Base-by-base conservation (phyloP, 2,888 invertebrate genomes). In the Neoaliturus tenellus region DNA sequence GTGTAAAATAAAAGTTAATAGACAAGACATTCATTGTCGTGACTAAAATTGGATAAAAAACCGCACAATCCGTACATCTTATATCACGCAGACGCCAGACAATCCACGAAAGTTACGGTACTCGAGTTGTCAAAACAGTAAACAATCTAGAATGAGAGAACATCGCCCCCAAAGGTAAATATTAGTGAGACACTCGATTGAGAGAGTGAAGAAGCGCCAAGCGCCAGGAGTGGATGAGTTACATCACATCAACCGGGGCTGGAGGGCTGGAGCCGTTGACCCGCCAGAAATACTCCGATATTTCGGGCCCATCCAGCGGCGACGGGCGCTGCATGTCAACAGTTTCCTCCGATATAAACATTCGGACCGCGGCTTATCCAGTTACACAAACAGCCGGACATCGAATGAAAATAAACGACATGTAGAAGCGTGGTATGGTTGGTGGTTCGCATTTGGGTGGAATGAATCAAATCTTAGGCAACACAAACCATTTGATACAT, bases 271-370 rank as follows among this genome's bases (percentile, higher is more conserved):
- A 69, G 69, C n/a, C 69, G 69, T 69, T 69, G 69, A 69, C 69
- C 69, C 69, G 69, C 69, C 69, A n/a, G 69, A 69, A 69, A 69
- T 69, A 69, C 69, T 35, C 35, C 6, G 69, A 39, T 69, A 69
- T 69, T 69, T 35, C 69, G n/a, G 69, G 35, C 69, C 17, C 69
- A 69, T 35, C 20, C 67, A 1, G n/a, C 39, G 1, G 4, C 23
- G 39, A n/a, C 5, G 31, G 31, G 55, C 3, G 31, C 31, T 17
- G 33, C 28, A 67, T 69, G 69, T 69, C 69, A 69, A 69, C 35
- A 69, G 39, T 69, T 20, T 23, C 39, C 23, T 1, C 23, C 10
- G 33, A 33, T 67, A 67, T 31, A 6, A 58, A 58, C 58, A 23
- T 12, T 58, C 67, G 3, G 33, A 28, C 33, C 69, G 20, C 67